phyloP scores from a whole-genome alignment of 1,140 invertebrate species.

The Aphidius ervi region DNA sequence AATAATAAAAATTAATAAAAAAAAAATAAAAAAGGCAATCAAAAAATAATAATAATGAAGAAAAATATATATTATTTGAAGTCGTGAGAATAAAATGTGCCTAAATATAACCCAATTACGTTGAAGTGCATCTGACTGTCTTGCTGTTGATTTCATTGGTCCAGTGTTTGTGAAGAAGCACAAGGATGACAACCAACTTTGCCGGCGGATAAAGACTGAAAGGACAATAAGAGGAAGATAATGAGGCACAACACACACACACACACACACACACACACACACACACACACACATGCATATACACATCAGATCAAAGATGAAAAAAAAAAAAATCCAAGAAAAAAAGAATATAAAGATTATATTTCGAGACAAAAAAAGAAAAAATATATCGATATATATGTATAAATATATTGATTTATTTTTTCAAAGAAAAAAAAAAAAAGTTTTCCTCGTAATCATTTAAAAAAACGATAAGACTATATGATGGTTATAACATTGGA shows the following conservation, averaged over 20 bases:
- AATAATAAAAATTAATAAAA: too few relatives aligned
- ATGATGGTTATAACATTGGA: too few relatives aligned
- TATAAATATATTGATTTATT: constrained; percentile 19
- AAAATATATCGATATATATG: constrained; percentile 35
- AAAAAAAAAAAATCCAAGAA: constrained; percentile 6
- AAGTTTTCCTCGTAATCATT: too few relatives aligned
- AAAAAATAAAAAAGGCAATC: too few relatives aligned
- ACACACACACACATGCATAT: neutral
- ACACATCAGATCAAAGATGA: neutral
- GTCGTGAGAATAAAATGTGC: too few relatives aligned
- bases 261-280: neutral
- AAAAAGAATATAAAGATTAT: constrained; percentile 20
- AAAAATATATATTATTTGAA: too few relatives aligned
- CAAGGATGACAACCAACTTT: constrained; percentile 4
- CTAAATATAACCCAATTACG: too few relatives aligned
- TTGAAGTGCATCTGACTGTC: neutral
- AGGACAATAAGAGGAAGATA: constrained; percentile 31
- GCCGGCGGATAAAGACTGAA: constrained; percentile 15
- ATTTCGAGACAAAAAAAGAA: constrained; percentile 18
- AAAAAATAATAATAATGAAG: too few relatives aligned
- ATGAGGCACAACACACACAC: constrained; percentile 29
- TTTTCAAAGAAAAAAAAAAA: too few relatives aligned
- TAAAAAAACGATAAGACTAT: too few relatives aligned
- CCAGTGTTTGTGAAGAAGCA: too few relatives aligned
- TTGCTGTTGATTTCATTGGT: neutral